phyloP scores from a whole-genome alignment of 2,888 invertebrate genomes.

The Tipula vernalis region DNA sequence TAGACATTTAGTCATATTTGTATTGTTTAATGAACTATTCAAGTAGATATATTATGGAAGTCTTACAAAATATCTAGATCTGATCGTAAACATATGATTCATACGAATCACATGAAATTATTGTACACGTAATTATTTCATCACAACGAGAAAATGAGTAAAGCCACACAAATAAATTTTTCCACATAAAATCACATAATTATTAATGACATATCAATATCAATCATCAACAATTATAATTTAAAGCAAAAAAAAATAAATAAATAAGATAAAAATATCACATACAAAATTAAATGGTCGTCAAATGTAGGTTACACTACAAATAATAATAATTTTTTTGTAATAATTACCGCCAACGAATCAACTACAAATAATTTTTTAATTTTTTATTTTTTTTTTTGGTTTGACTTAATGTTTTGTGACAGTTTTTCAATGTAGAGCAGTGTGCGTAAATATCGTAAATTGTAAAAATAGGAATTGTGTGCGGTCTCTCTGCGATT shows the following conservation, averaged over 20 bases:
- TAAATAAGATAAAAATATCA: constrained; percentile 4
- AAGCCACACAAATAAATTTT: neutral
- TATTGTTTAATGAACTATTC: neutral
- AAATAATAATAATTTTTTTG: neutral
- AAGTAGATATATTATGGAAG: neutral
- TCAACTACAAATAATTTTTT: neutral
- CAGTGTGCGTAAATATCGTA: neutral
- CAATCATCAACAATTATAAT: neutral
- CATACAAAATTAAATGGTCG: neutral
- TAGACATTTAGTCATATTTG: neutral
- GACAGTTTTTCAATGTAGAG: neutral
- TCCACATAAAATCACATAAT: constrained; percentile 1
- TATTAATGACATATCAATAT: constrained; percentile 4
- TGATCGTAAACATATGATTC: neutral
- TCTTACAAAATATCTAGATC: neutral
- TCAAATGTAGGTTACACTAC: neutral
- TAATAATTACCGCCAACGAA: neutral
- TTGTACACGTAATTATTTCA: neutral
- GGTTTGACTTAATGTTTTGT: neutral
- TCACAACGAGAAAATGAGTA: neutral
- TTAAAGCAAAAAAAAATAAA: neutral
- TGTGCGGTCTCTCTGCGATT: neutral
- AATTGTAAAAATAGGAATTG: neutral
- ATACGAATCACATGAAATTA: neutral
- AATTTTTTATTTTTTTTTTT: too few species aligned